phyloP scores from a whole-genome alignment of 2,113 vertebrate genomes.

The Donacobius atricapilla region DNA sequence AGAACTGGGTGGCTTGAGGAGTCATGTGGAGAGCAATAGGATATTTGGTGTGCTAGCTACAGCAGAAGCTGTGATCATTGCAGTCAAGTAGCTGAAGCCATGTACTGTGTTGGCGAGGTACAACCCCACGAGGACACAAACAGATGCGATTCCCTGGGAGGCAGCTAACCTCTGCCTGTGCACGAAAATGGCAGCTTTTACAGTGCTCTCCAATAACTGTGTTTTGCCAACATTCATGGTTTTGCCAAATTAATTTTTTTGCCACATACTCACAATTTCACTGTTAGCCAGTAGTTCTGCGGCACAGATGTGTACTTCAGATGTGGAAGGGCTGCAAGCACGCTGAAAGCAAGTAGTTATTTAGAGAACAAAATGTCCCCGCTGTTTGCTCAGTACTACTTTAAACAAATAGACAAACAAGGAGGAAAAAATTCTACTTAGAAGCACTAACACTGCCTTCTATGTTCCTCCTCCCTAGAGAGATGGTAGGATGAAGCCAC shows the following conservation, averaged over 20 bases:
- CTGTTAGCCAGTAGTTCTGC: background rate
- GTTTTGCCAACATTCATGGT: background rate
- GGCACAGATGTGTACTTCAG: background rate
- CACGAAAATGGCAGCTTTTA: conserved; percentile 1
- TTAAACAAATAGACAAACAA: conserved; percentile 53
- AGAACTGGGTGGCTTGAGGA: background rate
- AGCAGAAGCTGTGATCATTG: background rate
- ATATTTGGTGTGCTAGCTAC: background rate
- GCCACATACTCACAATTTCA: background rate
- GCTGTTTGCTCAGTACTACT: conserved; percentile 28
- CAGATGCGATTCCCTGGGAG: background rate
- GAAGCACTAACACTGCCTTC: background rate
- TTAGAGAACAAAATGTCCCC: conserved; percentile 26
- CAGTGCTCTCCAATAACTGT: background rate
- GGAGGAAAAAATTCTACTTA: conserved; percentile 7
- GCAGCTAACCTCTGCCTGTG: background rate
- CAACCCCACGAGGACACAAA: background rate
- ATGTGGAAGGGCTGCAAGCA: background rate
- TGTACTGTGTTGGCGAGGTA: background rate
- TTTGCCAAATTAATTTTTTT: conserved; percentile 26
- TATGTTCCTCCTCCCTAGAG: background rate
- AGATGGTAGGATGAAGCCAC: background rate
- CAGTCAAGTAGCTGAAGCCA: background rate
- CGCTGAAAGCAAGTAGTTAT: background rate
- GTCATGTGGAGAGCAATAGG: background rate